These are phyloP conservation scores for Oeneis ivallda DNA, from an alignment of 2,888 invertebrate genomes.

Conservation along the genomic window DNA sequence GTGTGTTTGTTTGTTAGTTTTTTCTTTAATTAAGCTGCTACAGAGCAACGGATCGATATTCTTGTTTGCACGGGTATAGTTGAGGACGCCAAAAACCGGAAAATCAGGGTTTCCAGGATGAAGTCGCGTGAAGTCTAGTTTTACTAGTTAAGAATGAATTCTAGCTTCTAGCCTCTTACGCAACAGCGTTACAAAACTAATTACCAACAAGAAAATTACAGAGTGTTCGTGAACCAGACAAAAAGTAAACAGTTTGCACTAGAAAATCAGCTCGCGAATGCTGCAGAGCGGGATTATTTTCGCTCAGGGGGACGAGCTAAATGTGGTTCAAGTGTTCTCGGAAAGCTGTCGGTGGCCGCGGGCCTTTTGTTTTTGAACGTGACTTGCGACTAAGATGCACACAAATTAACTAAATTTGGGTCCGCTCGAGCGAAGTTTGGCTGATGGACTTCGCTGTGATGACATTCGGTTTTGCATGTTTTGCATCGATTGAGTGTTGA, in stretches of 20 bases:
- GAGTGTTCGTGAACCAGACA: not conserved
- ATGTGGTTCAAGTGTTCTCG: conserved; percentile 59
- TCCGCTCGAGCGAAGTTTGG: conserved; percentile 27
- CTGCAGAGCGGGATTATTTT: conserved; percentile 46
- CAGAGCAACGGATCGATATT: too few species aligned
- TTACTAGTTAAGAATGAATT: not conserved
- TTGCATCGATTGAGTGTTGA: too few species aligned
- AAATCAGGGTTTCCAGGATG: too few species aligned
- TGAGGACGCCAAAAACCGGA: too few species aligned
- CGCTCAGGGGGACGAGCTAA: conserved; percentile 54
- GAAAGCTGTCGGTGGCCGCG: conserved; percentile 64
- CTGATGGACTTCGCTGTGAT: conserved; percentile 15
- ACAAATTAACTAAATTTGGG: conserved; percentile 73
- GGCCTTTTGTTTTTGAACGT: conserved; percentile 73
- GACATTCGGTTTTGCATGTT: conserved; percentile 15
- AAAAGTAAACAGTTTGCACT: conserved; percentile 42
- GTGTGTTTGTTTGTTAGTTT: too few species aligned
- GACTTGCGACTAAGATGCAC: conserved; percentile 69
- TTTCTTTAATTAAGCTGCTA: too few species aligned
- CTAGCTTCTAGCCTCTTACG: not conserved
- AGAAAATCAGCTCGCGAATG: conserved; percentile 45
- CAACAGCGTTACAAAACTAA: conserved; percentile 1
- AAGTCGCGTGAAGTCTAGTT: too few species aligned
- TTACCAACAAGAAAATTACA: conserved; percentile 13
- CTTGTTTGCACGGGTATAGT: too few species aligned